Conservation (phyloP, 2,797 vertebrate species). For the Tapirus indicus region DNA sequence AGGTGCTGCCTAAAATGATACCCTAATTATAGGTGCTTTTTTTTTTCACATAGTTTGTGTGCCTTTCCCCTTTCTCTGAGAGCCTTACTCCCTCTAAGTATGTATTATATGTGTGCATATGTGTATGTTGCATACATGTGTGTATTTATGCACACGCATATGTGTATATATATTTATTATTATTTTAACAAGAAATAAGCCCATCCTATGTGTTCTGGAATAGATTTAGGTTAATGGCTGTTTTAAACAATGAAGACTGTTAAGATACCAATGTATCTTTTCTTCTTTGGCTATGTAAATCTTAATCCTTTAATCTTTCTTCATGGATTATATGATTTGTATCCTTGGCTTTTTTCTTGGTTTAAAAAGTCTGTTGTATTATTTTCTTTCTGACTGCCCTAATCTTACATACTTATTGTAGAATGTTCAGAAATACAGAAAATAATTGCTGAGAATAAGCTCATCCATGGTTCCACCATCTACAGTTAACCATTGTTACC, state of each 20-base stretch:
- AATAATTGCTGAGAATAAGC: constrained; percentile 41
- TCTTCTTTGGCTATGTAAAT: background rate
- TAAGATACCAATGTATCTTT: background rate
- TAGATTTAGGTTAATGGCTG: background rate
- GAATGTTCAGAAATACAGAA: constrained; percentile 38
- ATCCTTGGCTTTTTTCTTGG: background rate
- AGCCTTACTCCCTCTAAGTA: background rate
- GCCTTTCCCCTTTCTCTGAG: background rate
- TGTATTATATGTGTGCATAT: background rate
- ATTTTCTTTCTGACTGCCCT: background rate
- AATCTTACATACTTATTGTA: background rate
- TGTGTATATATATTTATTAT: background rate
- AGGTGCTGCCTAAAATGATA: background rate
- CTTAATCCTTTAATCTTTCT: constrained; percentile 31
- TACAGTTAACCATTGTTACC: background rate
- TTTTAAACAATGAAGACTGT: constrained; percentile 30
- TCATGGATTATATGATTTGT: background rate
- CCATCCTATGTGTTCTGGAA: background rate
- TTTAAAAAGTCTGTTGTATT: background rate
- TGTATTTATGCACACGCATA: background rate
- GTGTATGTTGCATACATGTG: background rate
- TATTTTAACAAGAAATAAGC: background rate
- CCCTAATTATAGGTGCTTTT: background rate
- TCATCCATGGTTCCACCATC: background rate
- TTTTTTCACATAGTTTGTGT: background rate